Conservation (phyloP, 2,113 vertebrate species). For the Dicrurus megarhynchus region DNA sequence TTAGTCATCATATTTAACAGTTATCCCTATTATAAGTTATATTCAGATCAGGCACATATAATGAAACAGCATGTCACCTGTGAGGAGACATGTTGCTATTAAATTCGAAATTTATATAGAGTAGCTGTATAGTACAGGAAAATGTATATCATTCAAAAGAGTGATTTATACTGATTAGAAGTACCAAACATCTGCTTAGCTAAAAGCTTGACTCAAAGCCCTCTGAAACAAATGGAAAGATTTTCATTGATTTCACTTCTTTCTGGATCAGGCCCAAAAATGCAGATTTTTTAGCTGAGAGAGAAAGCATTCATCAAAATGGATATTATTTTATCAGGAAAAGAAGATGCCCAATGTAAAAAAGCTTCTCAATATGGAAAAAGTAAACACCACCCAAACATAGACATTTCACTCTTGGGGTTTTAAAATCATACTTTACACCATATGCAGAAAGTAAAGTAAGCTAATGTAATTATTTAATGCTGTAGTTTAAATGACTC, state of each 20-base stretch:
- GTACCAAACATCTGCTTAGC: not conserved
- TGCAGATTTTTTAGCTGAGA: not conserved
- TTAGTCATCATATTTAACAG: not conserved
- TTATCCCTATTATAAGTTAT: not conserved
- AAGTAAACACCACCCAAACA: not conserved
- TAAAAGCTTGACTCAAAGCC: constrained; percentile 15
- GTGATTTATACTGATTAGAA: not conserved
- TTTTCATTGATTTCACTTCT: constrained; percentile 35
- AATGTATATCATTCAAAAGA: not conserved
- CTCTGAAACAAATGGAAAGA: constrained; percentile 31
- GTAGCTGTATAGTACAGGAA: not conserved
- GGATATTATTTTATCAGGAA: not conserved
- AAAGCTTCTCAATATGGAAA: not conserved
- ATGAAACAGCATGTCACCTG: not conserved
- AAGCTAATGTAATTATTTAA: not conserved
- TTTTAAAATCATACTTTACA: not conserved
- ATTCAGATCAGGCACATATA: not conserved
- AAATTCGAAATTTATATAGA: not conserved
- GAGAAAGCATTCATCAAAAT: not conserved
- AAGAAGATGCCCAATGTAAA: not conserved
- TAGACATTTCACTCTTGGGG: not conserved
- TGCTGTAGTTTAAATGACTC: not conserved
- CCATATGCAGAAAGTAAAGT: not conserved
- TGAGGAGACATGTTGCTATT: not conserved
- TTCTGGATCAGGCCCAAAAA: not conserved